These are phyloP conservation scores for Lethocerus indicus DNA, from an alignment of 1,140 invertebrate genomes.

Conservation along the genomic window DNA sequence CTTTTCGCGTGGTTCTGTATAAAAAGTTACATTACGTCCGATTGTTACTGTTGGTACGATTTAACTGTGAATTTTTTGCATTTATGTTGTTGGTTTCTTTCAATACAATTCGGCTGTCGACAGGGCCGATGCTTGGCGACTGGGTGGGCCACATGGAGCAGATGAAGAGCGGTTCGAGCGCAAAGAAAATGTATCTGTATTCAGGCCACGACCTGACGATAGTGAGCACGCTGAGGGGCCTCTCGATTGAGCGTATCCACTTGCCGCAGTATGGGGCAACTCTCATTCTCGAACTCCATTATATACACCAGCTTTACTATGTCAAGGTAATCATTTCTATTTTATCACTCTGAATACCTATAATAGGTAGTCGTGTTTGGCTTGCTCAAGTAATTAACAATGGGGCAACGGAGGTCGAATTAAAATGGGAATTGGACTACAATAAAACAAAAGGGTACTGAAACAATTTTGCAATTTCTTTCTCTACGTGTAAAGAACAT, in stretches of 20 bases:
- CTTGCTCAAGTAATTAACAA: no score
- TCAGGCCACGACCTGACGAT: constrained; percentile 56
- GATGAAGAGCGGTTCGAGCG: no score
- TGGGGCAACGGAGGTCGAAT: no score
- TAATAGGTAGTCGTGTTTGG: no score
- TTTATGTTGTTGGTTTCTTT: constrained; percentile 13
- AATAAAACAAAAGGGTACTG: no score
- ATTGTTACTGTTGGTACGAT: no score
- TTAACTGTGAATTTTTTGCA: no score
- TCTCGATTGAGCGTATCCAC: constrained; percentile 31
- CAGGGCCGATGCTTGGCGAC: constrained; percentile 24
- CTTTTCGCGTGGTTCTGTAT: no score
- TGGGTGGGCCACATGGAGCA: constrained; percentile 27
- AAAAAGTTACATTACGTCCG: no score
- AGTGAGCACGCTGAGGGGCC: constrained; percentile 48
- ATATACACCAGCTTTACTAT: neutral
- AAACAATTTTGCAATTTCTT: no score
- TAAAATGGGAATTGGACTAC: no score
- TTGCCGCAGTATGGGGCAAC: constrained; percentile 52
- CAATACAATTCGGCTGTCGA: constrained; percentile 8
- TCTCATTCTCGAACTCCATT: constrained; percentile 43
- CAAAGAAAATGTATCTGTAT: constrained; percentile 39
- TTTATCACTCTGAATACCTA: neutral
- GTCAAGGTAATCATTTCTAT: constrained; percentile 1
- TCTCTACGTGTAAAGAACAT: no score